These are phyloP conservation scores for Albula goreensis DNA, from an alignment of 2,113 vertebrate genomes.

Conservation along the genomic window DNA sequence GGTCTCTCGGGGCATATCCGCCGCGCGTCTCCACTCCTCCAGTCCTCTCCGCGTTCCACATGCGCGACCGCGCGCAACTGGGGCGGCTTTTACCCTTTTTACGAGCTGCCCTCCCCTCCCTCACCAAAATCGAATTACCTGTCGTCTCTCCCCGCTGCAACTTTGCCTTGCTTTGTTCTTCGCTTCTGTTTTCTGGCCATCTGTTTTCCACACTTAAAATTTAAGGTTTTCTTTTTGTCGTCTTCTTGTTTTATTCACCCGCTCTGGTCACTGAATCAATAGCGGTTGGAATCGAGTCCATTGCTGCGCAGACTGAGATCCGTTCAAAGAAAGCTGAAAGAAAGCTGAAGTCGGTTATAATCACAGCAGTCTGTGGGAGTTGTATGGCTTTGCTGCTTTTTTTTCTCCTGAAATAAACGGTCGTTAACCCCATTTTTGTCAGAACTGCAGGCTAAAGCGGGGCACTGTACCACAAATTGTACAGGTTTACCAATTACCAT, in stretches of 20 bases:
- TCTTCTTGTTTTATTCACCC: not conserved
- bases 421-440: too few species aligned
- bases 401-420: too few species aligned
- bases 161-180: not conserved
- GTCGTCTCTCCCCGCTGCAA: not conserved
- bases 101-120: not conserved
- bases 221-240: not conserved
- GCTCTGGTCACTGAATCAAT: not conserved
- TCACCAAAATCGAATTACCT: constrained; percentile 1
- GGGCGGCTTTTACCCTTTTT: not conserved
- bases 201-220: constrained; percentile 18
- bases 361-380: not conserved
- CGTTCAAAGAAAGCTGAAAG: not conserved
- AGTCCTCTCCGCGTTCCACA: not conserved
- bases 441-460: too few species aligned
- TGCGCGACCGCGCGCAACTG: not conserved
- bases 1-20: not conserved
- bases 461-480: too few species aligned
- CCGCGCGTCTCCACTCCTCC: not conserved
- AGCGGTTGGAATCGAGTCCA: not conserved
- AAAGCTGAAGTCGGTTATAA: not conserved
- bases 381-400: too few species aligned
- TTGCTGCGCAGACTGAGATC: not conserved
- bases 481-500: too few species aligned
- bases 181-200: not conserved